These are phyloP conservation scores for Pseudomyrmex concolor DNA, from an alignment of 1,140 invertebrate genomes.

Conservation along the genomic window DNA sequence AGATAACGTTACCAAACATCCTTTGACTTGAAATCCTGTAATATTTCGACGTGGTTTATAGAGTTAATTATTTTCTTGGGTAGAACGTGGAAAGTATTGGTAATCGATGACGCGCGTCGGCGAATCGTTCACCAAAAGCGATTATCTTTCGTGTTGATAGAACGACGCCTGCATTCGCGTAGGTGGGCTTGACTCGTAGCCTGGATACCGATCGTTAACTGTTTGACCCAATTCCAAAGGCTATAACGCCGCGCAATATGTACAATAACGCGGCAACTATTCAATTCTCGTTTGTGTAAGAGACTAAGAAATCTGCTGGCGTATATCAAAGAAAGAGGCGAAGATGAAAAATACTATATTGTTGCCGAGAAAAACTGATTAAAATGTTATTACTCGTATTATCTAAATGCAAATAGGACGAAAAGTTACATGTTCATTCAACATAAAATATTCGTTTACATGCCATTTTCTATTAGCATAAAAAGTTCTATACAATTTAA, in stretches of 20 bases:
- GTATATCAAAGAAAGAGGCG: neutral
- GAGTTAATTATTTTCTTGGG: conserved; percentile 46
- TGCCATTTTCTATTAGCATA: too few species aligned
- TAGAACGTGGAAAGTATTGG: conserved; percentile 40
- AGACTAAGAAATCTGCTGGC: conserved; percentile 33
- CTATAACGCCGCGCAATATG: conserved; percentile 50
- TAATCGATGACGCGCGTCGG: conserved; percentile 44
- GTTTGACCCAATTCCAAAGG: conserved; percentile 54
- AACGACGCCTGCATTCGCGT: conserved; percentile 46
- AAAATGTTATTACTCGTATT: neutral
- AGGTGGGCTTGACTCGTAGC: conserved; percentile 44
- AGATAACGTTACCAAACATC: conserved; percentile 9
- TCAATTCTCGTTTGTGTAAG: conserved; percentile 46
- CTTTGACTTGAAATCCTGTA: conserved; percentile 18
- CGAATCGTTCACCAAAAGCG: conserved; percentile 48
- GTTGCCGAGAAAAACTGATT: neutral
- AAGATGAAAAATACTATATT: neutral
- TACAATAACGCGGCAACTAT: conserved; percentile 55
- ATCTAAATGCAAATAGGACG: neutral
- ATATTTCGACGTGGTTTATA: conserved; percentile 51
- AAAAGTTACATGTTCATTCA: neutral
- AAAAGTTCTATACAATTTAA: too few species aligned
- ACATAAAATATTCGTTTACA: neutral
- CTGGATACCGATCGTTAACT: conserved; percentile 58
- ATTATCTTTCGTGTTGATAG: conserved; percentile 60